Conservation (phyloP, 1,140 invertebrate genomes). For the Agrypnia vestita region DNA sequence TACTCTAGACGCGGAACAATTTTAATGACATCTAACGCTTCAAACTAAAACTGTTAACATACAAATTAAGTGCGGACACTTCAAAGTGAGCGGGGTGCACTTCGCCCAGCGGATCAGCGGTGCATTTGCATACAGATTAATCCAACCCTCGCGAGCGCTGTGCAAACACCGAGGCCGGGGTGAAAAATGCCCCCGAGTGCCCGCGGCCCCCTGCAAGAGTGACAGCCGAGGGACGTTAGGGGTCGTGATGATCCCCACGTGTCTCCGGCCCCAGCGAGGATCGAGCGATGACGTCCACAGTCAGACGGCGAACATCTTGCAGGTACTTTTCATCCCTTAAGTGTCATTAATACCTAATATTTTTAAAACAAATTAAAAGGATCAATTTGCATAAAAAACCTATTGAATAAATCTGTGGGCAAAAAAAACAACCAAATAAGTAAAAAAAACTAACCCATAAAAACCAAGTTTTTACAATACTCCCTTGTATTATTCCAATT, state of each 20-base stretch:
- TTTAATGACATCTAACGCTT: too few relatives aligned
- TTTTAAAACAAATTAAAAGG: too few relatives aligned
- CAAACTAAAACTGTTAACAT: too few relatives aligned
- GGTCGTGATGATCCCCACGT: constrained; percentile 73
- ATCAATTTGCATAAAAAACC: too few relatives aligned
- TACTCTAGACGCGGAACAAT: too few relatives aligned
- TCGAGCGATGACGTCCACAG: constrained; percentile 76
- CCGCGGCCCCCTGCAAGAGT: not conserved
- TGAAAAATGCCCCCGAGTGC: not conserved
- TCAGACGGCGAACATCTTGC: constrained; percentile 75
- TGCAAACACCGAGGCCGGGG: not conserved
- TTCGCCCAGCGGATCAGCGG: not conserved
- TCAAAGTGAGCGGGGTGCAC: constrained; percentile 1
- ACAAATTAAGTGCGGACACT: too few relatives aligned
- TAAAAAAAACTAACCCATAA: too few relatives aligned
- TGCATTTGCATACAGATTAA: constrained; percentile 37
- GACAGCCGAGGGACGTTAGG: not conserved
- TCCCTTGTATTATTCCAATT: too few relatives aligned
- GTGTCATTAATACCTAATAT: not conserved
- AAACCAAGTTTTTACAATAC: too few relatives aligned
- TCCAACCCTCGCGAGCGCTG: constrained; percentile 2
- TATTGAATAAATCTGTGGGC: too few relatives aligned
- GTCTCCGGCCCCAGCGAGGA: constrained; percentile 73
- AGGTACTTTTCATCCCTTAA: constrained; percentile 66
- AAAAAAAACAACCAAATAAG: too few relatives aligned